Evolutionary conservation across 2,113 vertebrate species (phyloP).

Genomic region (Taxidea taxus): DNA sequence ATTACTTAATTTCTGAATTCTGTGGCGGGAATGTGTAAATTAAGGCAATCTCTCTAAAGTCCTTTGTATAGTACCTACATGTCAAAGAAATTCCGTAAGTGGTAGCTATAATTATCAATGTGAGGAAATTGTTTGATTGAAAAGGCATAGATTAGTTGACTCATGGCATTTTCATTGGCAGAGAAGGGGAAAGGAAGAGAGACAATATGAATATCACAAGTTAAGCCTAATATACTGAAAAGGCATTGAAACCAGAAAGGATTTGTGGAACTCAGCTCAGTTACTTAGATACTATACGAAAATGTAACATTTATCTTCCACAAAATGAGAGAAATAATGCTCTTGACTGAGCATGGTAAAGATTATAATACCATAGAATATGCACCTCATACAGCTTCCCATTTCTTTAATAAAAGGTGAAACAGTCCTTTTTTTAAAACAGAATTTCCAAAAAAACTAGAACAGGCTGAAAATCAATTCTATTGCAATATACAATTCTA

Average conservation of each 20-base stretch:
- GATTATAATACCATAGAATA: neutral
- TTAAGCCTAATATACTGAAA: neutral
- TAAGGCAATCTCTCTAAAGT: neutral
- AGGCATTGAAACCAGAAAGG: neutral
- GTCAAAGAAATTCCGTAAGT: neutral
- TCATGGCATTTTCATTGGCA: neutral
- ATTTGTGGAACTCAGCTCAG: neutral
- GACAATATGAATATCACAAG: neutral
- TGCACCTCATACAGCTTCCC: neutral
- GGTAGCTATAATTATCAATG: neutral
- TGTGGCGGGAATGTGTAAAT: neutral
- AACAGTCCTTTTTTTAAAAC: neutral
- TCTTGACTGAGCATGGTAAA: neutral
- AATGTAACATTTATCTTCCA: neutral
- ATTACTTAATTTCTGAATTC: neutral
- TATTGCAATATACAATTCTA: neutral
- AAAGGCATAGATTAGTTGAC: neutral
- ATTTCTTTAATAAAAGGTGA: neutral
- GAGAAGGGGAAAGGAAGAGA: neutral
- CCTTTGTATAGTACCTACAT: neutral
- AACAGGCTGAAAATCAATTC: neutral
- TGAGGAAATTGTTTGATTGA: conserved; percentile 29
- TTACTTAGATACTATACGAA: neutral
- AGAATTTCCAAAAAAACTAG: conserved; percentile 26
- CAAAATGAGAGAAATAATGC: neutral